These are phyloP conservation scores for Oryzias curvinotus DNA, from an alignment of 2,113 vertebrate genomes.

Conservation along the genomic window DNA sequence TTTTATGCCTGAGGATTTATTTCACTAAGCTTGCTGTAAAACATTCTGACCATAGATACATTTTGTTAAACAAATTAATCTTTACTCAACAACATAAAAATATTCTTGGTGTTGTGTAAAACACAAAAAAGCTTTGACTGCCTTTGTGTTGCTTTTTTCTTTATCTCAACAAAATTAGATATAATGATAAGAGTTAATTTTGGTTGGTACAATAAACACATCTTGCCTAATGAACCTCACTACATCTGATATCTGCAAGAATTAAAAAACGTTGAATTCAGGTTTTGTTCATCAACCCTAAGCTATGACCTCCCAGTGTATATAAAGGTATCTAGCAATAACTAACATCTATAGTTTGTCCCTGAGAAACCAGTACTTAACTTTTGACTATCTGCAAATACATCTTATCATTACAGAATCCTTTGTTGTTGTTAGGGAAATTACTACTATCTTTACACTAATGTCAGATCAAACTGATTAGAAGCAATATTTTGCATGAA, in stretches of 20 bases:
- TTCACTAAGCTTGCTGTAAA: too few species aligned
- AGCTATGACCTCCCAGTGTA: slow-evolving; percentile 41
- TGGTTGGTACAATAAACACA: too few species aligned
- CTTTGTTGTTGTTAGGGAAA: slow-evolving; percentile 38
- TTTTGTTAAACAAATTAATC: too few species aligned
- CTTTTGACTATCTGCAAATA: slow-evolving; percentile 54
- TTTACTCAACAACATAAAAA: too few species aligned
- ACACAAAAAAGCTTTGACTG: too few species aligned
- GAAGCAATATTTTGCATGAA: slow-evolving; percentile 41
- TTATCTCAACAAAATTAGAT: too few species aligned
- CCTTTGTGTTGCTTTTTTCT: too few species aligned
- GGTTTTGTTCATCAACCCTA: slow-evolving; percentile 36
- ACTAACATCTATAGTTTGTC: slow-evolving; percentile 22
- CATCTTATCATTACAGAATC: slow-evolving; percentile 42
- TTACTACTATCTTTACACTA: slow-evolving; percentile 9
- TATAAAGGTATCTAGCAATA: slow-evolving; percentile 22
- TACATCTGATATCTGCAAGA: too few species aligned
- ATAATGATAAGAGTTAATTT: too few species aligned
- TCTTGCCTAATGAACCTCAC: too few species aligned
- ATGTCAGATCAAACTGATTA: slow-evolving; percentile 18
- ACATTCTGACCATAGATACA: too few species aligned
- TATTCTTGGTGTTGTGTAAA: too few species aligned
- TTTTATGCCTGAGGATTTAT: not conserved
- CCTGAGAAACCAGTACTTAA: slow-evolving; percentile 2
- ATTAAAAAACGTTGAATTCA: slow-evolving; percentile 1